These are phyloP conservation scores for Hippocampus kuda DNA, from an alignment of 2,797 vertebrate species.

Conservation along the genomic window DNA sequence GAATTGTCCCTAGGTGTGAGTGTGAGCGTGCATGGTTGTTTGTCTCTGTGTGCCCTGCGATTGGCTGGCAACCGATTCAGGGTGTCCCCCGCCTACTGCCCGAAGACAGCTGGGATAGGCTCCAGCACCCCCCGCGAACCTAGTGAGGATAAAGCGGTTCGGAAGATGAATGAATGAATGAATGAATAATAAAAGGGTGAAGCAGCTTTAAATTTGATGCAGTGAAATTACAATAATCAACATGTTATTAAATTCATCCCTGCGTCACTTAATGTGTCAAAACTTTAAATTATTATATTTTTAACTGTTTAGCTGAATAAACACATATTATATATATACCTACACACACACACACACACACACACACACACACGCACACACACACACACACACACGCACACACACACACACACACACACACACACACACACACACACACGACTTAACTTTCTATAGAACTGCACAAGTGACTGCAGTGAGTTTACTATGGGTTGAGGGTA, in stretches of 20 bases:
- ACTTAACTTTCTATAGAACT: background rate
- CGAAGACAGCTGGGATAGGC: too few relatives aligned
- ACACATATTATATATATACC: background rate
- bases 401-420: background rate
- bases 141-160: too few relatives aligned
- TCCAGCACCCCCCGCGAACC: too few relatives aligned
- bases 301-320: too few relatives aligned
- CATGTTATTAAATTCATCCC: too few relatives aligned
- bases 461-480: conserved; percentile 2
- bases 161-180: too few relatives aligned
- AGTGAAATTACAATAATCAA: background rate
- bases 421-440: background rate
- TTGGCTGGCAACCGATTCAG: too few relatives aligned
- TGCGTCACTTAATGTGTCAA: background rate
- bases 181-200: background rate
- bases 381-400: background rate
- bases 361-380: background rate
- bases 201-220: background rate
- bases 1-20: too few relatives aligned
- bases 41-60: too few relatives aligned
- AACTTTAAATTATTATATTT: background rate
- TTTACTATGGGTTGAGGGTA: conserved; percentile 10
- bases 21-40: too few relatives aligned
- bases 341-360: too few relatives aligned
- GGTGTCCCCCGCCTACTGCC: too few relatives aligned